Evolutionary conservation across 2,113 vertebrate genomes (phyloP).

Genomic region (Neodontobutis hainanensis): DNA sequence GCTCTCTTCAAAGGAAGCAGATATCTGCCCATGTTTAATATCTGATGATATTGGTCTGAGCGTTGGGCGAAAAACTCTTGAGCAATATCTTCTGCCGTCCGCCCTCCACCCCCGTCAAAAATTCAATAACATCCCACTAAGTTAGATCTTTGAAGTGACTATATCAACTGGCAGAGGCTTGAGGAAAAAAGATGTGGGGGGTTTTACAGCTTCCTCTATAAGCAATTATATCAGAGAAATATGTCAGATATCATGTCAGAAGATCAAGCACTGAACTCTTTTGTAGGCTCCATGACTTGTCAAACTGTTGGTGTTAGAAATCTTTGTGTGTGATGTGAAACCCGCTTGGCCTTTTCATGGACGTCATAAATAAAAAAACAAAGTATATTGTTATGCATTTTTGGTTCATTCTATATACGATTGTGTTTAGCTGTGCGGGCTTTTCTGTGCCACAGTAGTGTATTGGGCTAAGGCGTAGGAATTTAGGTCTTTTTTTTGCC

Average conservation of each 20-base stretch:
- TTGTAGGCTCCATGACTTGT: slow-evolving; percentile 32
- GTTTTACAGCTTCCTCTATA: slow-evolving; percentile 49
- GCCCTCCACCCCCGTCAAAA: slow-evolving; percentile 64
- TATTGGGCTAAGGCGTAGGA: slow-evolving; percentile 48
- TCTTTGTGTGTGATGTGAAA: slow-evolving; percentile 31
- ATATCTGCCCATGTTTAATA: slow-evolving; percentile 72
- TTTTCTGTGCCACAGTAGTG: slow-evolving; percentile 57
- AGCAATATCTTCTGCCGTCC: slow-evolving; percentile 74
- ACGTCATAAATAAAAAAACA: slow-evolving; percentile 45
- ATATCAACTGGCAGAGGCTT: slow-evolving; percentile 53
- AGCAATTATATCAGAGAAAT: slow-evolving; percentile 68
- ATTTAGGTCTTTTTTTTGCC: slow-evolving; percentile 53
- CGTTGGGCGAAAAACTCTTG: slow-evolving; percentile 68
- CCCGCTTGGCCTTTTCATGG: slow-evolving; percentile 27
- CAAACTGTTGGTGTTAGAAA: slow-evolving; percentile 31
- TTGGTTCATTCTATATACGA: slow-evolving; percentile 56
- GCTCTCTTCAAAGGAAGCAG: slow-evolving; percentile 54
- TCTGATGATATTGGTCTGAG: slow-evolving; percentile 76
- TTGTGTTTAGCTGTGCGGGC: slow-evolving; percentile 52
- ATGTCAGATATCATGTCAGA: slow-evolving; percentile 58
- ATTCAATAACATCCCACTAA: slow-evolving; percentile 79
- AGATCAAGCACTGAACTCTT: slow-evolving; percentile 50
- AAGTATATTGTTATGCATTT: slow-evolving; percentile 45
- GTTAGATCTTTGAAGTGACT: slow-evolving; percentile 70
- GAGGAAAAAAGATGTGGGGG: slow-evolving; percentile 38